Conservation (phyloP, 2,797 vertebrate genomes). For the Tamandua tetradactyla region DNA sequence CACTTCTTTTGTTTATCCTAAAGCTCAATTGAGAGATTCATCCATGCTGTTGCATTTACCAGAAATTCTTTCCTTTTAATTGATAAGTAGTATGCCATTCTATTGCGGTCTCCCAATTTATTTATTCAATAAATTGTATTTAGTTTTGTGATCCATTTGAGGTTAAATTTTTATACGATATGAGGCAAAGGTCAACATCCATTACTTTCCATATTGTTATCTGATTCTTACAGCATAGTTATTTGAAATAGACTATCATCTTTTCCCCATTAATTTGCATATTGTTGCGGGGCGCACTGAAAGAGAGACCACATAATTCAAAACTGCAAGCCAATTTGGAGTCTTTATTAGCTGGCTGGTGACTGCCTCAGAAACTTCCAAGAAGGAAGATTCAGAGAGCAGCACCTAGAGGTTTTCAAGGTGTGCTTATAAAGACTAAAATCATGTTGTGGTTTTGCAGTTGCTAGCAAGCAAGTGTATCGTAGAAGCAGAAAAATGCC, state of each 20-base stretch:
- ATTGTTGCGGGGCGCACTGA: too few species aligned
- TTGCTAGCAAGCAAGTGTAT: too few species aligned
- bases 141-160: neutral
- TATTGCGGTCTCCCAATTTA: neutral
- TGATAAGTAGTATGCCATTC: neutral
- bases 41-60: neutral
- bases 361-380: too few species aligned
- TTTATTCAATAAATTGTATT: neutral
- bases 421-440: too few species aligned
- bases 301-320: too few species aligned
- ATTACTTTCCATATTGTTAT: neutral
- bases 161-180: too few species aligned
- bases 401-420: too few species aligned
- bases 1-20: neutral
- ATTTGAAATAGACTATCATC: neutral
- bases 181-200: neutral
- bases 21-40: neutral
- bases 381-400: too few species aligned
- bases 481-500: too few species aligned
- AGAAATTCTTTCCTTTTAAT: neutral
- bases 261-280: neutral
- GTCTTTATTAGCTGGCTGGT: too few species aligned
- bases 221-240: neutral
- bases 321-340: too few species aligned
- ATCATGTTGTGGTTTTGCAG: too few species aligned